phyloP scores from a whole-genome alignment of 2,113 vertebrate species.

The Oreochromis tanganicae region DNA sequence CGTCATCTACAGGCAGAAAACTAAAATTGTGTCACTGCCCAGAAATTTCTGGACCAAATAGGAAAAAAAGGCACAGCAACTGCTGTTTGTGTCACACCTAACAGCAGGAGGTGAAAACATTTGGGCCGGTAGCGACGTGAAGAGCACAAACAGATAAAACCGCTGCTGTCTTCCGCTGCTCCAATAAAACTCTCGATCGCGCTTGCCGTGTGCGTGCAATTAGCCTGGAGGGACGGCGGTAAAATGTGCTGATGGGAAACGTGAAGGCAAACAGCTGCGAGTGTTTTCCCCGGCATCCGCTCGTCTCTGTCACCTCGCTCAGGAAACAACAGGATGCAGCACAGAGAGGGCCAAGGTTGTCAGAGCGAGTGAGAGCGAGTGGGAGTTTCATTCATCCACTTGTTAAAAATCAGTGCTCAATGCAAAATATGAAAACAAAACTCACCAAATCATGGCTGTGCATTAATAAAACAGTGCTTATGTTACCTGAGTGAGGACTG shows the following conservation, averaged over 20 bases:
- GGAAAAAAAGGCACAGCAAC: background rate
- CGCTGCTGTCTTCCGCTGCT: background rate
- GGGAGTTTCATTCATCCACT: constrained; percentile 7
- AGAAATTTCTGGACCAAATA: background rate
- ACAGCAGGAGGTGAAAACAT: background rate
- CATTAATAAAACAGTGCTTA: background rate
- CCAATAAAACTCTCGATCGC: background rate
- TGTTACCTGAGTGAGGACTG: background rate
- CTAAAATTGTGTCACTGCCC: background rate
- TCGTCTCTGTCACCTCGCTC: background rate
- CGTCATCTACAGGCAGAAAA: background rate
- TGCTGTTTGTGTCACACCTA: background rate
- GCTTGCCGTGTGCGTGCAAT: background rate
- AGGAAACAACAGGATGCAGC: constrained; percentile 45
- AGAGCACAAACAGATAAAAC: background rate
- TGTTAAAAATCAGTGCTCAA: background rate
- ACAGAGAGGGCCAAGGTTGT: constrained; percentile 19
- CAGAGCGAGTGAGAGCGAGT: background rate
- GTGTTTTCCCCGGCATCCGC: background rate
- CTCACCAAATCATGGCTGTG: background rate
- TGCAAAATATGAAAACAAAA: background rate
- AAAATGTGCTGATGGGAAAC: constrained; percentile 9
- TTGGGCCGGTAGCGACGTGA: background rate
- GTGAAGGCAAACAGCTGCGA: background rate
- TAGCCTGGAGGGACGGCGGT: background rate